phyloP scores from a whole-genome alignment of 2,888 invertebrate species.

The Chrysolina haemoptera region DNA sequence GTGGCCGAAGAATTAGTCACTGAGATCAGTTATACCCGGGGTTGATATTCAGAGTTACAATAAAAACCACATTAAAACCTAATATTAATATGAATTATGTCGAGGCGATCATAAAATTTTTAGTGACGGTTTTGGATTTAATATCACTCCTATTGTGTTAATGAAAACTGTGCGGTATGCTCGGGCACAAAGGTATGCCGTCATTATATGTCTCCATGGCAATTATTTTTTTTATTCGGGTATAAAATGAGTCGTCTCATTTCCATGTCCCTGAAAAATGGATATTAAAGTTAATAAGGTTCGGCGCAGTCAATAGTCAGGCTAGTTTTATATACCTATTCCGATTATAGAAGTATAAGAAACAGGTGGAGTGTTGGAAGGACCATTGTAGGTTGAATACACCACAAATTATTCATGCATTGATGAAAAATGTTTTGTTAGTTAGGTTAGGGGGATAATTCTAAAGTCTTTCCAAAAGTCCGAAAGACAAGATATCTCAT shows the following conservation, averaged over 20 bases:
- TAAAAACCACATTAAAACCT: conserved; percentile 62
- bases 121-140: conserved; percentile 61
- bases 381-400: too few relatives aligned
- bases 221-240: conserved; percentile 63
- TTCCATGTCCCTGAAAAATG: conserved; percentile 53
- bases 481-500: too few relatives aligned
- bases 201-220: conserved; percentile 53
- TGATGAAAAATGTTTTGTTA: too few relatives aligned
- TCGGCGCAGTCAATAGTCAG: not conserved
- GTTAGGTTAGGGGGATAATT: too few relatives aligned
- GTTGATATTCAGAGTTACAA: conserved; percentile 53
- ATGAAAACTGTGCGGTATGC: conserved; percentile 54
- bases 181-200: conserved; percentile 5
- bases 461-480: too few relatives aligned
- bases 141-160: conserved; percentile 64
- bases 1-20: conserved; percentile 37
- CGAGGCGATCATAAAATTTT: conserved; percentile 62
- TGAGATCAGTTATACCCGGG: conserved; percentile 37
- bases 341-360: not conserved
- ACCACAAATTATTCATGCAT: too few relatives aligned
- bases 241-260: conserved; percentile 61
- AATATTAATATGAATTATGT: conserved; percentile 65
- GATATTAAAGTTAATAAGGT: conserved; percentile 28
- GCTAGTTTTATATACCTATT: not conserved
- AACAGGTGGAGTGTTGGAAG: not conserved